phyloP scores from a whole-genome alignment of 30 jellyfish, hydroid and myxozoan species.

The Chironex yamaguchii region DNA sequence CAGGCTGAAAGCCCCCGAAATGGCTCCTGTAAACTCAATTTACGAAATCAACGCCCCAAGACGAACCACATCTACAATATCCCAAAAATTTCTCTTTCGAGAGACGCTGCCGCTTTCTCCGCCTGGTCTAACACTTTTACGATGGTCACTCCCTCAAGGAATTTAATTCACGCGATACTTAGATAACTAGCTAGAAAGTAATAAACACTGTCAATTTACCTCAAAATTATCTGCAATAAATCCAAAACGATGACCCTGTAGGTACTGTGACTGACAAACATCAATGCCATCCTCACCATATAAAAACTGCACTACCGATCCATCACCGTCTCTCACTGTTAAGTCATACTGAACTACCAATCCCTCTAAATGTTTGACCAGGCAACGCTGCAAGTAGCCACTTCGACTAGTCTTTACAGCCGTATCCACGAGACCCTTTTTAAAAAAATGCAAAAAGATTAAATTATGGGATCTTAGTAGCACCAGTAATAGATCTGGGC shows the following conservation, averaged over 20 bases:
- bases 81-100: no score
- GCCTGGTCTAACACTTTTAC: neutral
- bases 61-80: no score
- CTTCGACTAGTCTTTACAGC: conserved; percentile 99
- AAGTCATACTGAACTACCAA: conserved; percentile 93
- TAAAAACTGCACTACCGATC: conserved; percentile 97
- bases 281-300: conserved; percentile 99
- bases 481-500: no score
- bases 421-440: conserved; percentile 99
- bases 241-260: conserved; percentile 79
- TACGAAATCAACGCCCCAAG: no score
- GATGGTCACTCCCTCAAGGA: neutral
- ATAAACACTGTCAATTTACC: no score
- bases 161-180: no score
- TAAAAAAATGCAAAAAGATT: no score
- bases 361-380: conserved; percentile 99
- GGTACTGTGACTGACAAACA: conserved; percentile 83
- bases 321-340: conserved; percentile 99
- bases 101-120: no score
- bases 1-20: no score
- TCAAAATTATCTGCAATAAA: conserved; percentile 82
- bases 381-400: conserved; percentile 99
- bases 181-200: no score
- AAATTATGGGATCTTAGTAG: no score
- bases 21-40: no score